These are phyloP conservation scores for Sclerurus mexicanus DNA, from an alignment of 2,113 vertebrate genomes.

Conservation along the genomic window DNA sequence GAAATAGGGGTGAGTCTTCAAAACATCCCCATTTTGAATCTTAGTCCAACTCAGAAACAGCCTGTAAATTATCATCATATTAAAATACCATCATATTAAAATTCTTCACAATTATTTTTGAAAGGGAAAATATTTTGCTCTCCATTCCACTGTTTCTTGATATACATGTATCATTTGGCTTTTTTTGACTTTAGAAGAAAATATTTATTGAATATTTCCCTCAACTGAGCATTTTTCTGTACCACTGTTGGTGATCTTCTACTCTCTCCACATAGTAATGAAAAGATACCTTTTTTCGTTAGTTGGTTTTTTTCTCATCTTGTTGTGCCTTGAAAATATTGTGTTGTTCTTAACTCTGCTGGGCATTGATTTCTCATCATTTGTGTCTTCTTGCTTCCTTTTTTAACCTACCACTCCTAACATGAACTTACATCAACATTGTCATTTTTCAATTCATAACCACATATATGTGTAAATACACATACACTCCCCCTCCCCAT, in stretches of 20 bases:
- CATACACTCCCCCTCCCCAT: neutral
- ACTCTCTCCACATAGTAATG: neutral
- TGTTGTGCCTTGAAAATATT: neutral
- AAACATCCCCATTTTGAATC: neutral
- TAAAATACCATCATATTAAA: neutral
- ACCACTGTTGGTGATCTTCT: accelerated
- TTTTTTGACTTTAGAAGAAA: neutral
- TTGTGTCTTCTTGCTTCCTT: neutral
- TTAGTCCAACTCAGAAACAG: neutral
- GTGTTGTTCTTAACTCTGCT: neutral
- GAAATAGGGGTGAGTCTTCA: neutral
- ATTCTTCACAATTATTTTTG: neutral
- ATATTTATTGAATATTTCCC: neutral
- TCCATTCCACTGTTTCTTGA: neutral
- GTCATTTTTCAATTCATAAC: neutral
- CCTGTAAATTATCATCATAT: neutral
- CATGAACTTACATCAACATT: neutral
- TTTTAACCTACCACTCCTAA: neutral
- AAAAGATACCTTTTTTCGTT: neutral
- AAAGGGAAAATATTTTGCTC: neutral
- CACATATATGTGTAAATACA: neutral
- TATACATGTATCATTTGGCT: neutral
- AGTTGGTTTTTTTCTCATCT: neutral
- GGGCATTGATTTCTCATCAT: neutral
- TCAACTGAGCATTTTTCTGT: neutral